Conservation (phyloP, 2,797 vertebrate genomes). For the Phrynocephalus vlangalii region DNA sequence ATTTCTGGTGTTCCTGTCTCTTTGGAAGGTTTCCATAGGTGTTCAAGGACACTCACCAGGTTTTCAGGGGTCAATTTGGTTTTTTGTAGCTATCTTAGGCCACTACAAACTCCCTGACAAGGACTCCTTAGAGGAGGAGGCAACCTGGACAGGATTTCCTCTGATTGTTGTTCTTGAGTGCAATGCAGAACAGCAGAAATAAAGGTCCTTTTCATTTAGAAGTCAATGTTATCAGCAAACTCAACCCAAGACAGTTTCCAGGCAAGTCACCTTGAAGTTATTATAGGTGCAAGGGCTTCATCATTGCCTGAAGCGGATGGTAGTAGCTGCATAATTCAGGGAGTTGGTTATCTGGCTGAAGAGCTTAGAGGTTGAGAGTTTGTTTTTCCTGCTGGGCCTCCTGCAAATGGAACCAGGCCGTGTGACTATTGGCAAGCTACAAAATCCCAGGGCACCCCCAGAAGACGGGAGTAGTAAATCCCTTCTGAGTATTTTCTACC, state of each 20-base stretch:
- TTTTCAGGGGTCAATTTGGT: not conserved
- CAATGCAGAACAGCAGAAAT: not conserved
- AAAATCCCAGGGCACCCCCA: no score
- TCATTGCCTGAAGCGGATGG: no score
- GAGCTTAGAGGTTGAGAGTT: no score
- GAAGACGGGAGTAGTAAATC: no score
- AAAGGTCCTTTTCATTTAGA: not conserved
- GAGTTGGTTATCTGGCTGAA: no score
- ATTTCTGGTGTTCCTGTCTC: constrained; percentile 1
- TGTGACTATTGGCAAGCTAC: no score
- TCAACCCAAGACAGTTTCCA: not conserved
- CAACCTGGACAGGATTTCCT: not conserved
- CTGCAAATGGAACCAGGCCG: no score
- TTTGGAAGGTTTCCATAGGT: not conserved
- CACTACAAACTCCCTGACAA: not conserved
- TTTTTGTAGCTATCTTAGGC: not conserved
- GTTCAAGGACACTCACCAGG: not conserved
- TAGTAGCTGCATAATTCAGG: no score
- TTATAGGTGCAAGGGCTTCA: not conserved
- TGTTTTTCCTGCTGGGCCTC: no score
- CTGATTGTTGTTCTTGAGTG: not conserved
- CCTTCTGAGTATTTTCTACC: no score
- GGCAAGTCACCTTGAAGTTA: not conserved
- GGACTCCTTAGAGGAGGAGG: not conserved
- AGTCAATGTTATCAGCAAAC: not conserved